Evolutionary conservation across 2,888 invertebrate genomes (phyloP), one percentile per base, ranked within the genome.

Genomic region (Dynastes grantii): DNA sequence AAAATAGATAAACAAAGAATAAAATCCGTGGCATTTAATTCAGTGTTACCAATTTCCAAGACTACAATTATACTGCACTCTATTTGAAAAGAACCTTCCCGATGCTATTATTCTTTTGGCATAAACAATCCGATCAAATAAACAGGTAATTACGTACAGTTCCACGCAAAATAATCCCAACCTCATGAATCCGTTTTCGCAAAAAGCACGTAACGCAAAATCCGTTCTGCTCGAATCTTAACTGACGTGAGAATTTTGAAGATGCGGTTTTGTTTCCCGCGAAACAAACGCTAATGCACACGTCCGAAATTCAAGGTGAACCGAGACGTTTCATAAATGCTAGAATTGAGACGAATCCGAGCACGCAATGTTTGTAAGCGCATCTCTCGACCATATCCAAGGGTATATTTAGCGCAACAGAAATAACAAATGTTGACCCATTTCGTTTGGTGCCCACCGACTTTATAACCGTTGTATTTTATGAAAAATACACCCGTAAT

Each of bases 361-460:
- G 73, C 40, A 67, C 67, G 45, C 67, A 67, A 22, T 67, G 45
- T 45, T 67, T 61, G 73, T 73, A 58, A 73, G 58, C 73, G 73
- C 73, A 73, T 73, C 58, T 73, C 61, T 58, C 73, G 58, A 73
- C 73, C 37, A 73, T 58, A 58, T 73, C 58, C 58, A 37, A 73
- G 73, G 22, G 63, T 51, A 37, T 77, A 77, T 77, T 77, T 77
- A 77, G 77, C 77, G 53, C 81, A 79, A 81, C 84, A 81, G 82
- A 85, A 85, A 86, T 86, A 85, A 84, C 81, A 83, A 83, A 82
- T 85, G 84, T 83, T 85, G 86, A 86, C 86, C 86, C 83, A 86
- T 84, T 85, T 87, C 75, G 76, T 78, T 68, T n/a, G 16, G 61
- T 64, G 53, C 49, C 77, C 73, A 68, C 79, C 40, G 64, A n/a